Evolutionary conservation across 2,113 vertebrate genomes (phyloP), one percentile per base, ranked within the genome.

Genomic region (Syrrhaptes paradoxus): DNA sequence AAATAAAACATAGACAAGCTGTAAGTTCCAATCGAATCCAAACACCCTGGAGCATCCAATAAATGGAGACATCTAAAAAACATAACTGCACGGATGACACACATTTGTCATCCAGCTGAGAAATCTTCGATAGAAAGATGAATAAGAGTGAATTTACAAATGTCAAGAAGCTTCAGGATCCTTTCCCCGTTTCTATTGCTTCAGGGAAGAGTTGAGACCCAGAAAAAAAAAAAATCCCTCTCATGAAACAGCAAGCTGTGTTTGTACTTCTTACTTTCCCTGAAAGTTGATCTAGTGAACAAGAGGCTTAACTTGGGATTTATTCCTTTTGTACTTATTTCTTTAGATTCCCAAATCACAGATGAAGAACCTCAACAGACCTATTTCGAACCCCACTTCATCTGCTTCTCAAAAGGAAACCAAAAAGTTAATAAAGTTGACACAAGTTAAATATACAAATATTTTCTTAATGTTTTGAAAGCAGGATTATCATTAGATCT

Each of bases 1-100:
- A 98, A 98, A 98, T 98, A 95, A 95, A 97, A 98, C 89, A 94
- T 91, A 97, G 90, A 96, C 96, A 97, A 97, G 97, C 97, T 97
- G 96, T 81, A 97, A 97, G 97, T 92, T 96, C 93, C 96, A 97
- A 96, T 83, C 96, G 93, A 98, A 97, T 93, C 85, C 93, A 97
- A 97, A 97, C 95, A 95, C 97, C 96, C 94, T 54, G 95, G 88
- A 97, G 95, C 93, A 96, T 91, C 89, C 94, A 96, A 95, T 91
- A 58, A 96, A 97, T 90, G 95, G 86, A 97, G 80, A 93, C 38
- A 16, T 92, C 90, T 51, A 38, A 96, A 97, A 95, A 92, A 91
- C 92, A 89, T 65, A 96, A 85, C 95, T 95, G 91, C 58, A 81
- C 13, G 49, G 79, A 71, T 87, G 86, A 96, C 94, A 96, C 74